Conservation (phyloP, 1,140 invertebrate species). For the Bombus turneri region DNA sequence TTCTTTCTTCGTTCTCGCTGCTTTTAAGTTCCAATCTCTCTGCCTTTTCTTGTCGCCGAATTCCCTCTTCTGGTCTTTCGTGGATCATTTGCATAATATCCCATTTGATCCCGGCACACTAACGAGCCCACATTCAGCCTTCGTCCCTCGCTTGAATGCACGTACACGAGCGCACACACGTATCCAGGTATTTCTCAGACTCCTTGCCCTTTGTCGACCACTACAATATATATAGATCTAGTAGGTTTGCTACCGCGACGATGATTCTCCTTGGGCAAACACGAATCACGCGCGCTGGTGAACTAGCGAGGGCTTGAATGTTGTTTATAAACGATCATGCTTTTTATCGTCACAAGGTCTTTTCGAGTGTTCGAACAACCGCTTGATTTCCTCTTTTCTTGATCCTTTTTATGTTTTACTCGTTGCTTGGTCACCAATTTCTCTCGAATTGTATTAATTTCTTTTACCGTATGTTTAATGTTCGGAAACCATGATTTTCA, state of each 20-base stretch:
- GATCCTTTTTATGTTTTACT: background rate
- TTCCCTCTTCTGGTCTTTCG: conserved; percentile 74
- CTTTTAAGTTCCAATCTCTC: conserved; percentile 34
- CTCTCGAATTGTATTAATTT: background rate
- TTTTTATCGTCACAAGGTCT: background rate
- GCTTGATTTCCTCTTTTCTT: background rate
- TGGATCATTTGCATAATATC: conserved; percentile 76
- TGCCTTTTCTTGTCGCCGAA: conserved; percentile 57
- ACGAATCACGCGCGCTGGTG: conserved; percentile 28
- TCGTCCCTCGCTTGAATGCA: conserved; percentile 44
- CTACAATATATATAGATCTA: conserved; percentile 24
- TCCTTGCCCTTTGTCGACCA: conserved; percentile 35
- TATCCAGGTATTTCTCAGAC: conserved; percentile 5
- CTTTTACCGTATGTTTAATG: background rate
- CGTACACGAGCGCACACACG: conserved; percentile 16
- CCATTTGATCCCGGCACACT: conserved; percentile 69
- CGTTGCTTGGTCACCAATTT: too few species aligned
- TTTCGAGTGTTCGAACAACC: background rate
- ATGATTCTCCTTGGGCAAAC: conserved; percentile 44
- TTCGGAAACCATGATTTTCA: too few species aligned
- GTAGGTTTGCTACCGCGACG: conserved; percentile 7
- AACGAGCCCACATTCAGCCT: conserved; percentile 72
- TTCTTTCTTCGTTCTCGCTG: background rate
- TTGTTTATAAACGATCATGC: background rate
- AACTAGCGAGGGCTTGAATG: background rate